Percentiles rank a stretch among this genome's conserved stretches.
phyloP scores from a whole-genome alignment of 2,113 vertebrate species.

The Peromyscus leucopus region DNA sequence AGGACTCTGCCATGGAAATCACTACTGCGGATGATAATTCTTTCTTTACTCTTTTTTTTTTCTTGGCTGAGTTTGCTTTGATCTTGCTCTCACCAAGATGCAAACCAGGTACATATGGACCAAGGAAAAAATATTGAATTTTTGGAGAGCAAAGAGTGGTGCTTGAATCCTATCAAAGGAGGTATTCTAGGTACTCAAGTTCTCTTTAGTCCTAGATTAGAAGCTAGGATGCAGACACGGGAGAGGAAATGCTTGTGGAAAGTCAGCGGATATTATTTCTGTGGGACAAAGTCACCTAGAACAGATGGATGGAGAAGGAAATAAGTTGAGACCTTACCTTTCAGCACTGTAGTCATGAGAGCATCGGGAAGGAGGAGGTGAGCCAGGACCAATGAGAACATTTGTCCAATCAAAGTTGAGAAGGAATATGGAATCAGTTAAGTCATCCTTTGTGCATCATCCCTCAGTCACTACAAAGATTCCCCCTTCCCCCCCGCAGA shows the following conservation, averaged over 20 bases:
- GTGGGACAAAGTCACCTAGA: not conserved
- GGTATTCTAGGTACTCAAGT: not conserved
- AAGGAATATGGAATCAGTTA: not conserved
- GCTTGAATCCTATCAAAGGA: not conserved
- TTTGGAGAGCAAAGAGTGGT: fast-evolving
- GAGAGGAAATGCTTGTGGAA: not conserved
- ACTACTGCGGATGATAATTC: not conserved
- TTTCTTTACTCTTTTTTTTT: not conserved
- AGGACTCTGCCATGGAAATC: not conserved
- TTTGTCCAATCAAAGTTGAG: not conserved
- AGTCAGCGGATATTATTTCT: not conserved
- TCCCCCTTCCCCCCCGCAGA: not conserved
- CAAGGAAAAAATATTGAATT: not conserved
- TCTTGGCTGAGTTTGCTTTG: not conserved
- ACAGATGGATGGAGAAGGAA: not conserved
- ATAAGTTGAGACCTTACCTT: constrained; percentile 27
- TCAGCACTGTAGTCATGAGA: constrained; percentile 10
- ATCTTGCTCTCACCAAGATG: not conserved
- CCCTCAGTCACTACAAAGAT: not conserved
- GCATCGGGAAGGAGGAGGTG: not conserved
- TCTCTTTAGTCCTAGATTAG: not conserved
- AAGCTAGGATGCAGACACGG: not conserved
- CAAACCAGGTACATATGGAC: not conserved
- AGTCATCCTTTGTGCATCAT: not conserved
- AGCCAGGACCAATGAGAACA: fast-evolving